Evolutionary conservation across 2,113 vertebrate species (phyloP).

Genomic region (Aleadryas rufinucha): DNA sequence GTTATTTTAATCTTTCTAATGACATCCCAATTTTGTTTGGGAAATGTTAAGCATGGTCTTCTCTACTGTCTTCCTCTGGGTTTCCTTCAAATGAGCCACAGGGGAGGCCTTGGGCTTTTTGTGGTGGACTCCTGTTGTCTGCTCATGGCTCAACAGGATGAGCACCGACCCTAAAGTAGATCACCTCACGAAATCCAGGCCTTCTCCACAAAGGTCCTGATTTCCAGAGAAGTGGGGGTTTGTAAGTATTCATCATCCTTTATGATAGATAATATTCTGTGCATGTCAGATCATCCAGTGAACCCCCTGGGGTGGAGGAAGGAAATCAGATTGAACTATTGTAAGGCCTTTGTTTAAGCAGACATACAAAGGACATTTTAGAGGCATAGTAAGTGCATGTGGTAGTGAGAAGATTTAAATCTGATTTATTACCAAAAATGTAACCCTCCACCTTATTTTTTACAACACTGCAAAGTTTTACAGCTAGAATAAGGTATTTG

Average conservation of each 20-base stretch:
- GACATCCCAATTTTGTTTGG: not conserved
- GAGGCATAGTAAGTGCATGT: not conserved
- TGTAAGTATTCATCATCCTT: not conserved
- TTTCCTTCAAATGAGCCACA: not conserved
- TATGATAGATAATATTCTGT: not conserved
- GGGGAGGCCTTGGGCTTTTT: not conserved
- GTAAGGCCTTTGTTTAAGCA: not conserved
- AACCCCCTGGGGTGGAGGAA: not conserved
- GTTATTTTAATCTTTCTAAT: not conserved
- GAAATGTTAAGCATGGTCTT: not conserved
- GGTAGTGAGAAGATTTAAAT: not conserved
- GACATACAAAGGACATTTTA: not conserved
- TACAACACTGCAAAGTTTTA: not conserved
- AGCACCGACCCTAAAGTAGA: not conserved
- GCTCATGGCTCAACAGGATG: not conserved
- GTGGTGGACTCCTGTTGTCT: not conserved
- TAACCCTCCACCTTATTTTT: not conserved
- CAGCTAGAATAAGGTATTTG: not conserved
- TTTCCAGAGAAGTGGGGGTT: not conserved
- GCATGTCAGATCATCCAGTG: not conserved
- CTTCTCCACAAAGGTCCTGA: not conserved
- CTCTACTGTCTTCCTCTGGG: not conserved
- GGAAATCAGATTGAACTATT: not conserved
- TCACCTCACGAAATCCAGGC: not conserved
- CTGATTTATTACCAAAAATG: not conserved